These are phyloP conservation scores for Herpailurus yagouaroundi DNA, from an alignment of 2,113 vertebrate species.

Conservation along the genomic window DNA sequence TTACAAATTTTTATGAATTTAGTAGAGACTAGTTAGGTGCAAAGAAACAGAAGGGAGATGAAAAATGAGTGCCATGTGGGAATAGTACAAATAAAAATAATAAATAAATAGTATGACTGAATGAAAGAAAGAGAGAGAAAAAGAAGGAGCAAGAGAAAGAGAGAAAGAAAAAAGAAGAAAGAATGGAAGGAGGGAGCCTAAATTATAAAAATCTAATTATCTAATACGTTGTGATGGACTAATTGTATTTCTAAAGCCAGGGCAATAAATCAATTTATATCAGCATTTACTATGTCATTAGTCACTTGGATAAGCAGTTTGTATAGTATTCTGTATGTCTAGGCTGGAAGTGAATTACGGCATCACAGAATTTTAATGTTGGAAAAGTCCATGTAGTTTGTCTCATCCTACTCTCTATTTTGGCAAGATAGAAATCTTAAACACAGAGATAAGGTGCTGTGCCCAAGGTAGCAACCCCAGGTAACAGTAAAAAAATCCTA, in stretches of 20 bases:
- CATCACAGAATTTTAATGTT: background rate
- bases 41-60: background rate
- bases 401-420: background rate
- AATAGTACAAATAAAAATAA: background rate
- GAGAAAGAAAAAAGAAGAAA: no score
- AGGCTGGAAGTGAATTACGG: background rate
- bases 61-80: background rate
- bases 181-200: background rate
- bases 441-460: background rate
- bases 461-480: background rate
- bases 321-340: background rate
- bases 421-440: background rate
- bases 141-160: no score
- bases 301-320: background rate
- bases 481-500: background rate
- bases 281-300: background rate
- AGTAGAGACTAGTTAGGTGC: fast-evolving
- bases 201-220: background rate
- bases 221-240: background rate
- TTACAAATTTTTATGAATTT: background rate
- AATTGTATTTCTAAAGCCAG: background rate
- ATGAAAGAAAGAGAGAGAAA: background rate
- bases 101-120: background rate
- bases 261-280: background rate
- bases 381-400: background rate